Evolutionary conservation across 2,888 invertebrate species (phyloP), one percentile per base, ranked within the genome.

Genomic region (Diachrysia chrysitis): DNA sequence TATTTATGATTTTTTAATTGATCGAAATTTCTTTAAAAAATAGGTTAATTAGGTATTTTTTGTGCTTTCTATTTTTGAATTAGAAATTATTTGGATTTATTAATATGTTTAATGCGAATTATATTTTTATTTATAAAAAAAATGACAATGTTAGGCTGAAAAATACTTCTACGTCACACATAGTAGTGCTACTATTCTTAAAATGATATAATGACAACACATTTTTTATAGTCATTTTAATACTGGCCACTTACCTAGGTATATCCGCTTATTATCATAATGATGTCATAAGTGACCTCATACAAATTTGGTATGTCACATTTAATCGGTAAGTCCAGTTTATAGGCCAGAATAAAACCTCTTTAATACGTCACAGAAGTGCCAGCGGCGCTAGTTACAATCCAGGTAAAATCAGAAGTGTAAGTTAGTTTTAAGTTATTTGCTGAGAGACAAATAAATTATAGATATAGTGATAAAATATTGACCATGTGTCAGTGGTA

Each of bases 261-360:
- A 51, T 51, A 51, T 51, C 48, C 48, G 12, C 7, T 19, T 51
- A 51, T 19, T 51, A 51, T 10, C 48, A 21, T 21, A 51, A 21
- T 51, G 48, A 51, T 51, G 48, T 51, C 48, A 51, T 51, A 23
- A 37, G 65, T 79, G 79, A 79, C 23, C 57, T 79, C 82, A 79
- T 65, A 55, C 29, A 53, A 68, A 16, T 56, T 35, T 48, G 54
- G 37, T 2, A 42, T 54, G 32, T 68, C 60, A 63, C 9, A 9
- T 2, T 63, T 76, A 66, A 67, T 67, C 73, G 19, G 48, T 51
- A 51, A 51, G 48, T 51, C 48, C 48, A 51, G 48, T 14, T 21
- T 21, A 21, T 51, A 19, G 48, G 19, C 12, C 12, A 21, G 21
- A 21, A 12, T 48, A 21, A 51, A 51, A 21, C 48, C 48, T 51